Conservation (phyloP, 2,797 vertebrate genomes). For the Hemitrygon akajei region DNA sequence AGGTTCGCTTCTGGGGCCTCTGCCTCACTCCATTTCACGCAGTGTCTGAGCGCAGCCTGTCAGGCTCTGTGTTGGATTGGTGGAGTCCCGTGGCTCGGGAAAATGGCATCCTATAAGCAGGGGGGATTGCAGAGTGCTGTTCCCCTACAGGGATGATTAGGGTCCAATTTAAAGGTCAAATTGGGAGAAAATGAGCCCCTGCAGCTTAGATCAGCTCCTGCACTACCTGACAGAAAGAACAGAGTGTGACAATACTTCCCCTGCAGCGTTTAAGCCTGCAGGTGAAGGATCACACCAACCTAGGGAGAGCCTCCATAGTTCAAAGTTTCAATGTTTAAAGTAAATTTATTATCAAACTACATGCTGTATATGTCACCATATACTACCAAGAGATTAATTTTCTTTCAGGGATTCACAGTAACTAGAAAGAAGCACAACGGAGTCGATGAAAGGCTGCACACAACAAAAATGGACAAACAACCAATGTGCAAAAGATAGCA, state of each 20-base stretch:
- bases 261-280: conserved; percentile 46
- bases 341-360: no score
- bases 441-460: no score
- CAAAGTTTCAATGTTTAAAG: no score
- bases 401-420: no score
- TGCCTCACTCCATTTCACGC: conserved; percentile 54
- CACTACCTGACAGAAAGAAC: conserved; percentile 54
- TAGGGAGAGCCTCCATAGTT: not conserved
- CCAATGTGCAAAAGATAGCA: no score
- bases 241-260: conserved; percentile 48
- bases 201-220: conserved; percentile 52
- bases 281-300: conserved; percentile 41
- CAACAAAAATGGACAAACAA: no score
- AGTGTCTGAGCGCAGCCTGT: conserved; percentile 48
- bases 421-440: no score
- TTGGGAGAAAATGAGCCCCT: conserved; percentile 53
- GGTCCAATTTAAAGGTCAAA: conserved; percentile 61
- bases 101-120: conserved; percentile 52
- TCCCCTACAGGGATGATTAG: conserved; percentile 51
- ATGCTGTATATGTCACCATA: no score
- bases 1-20: conserved; percentile 50
- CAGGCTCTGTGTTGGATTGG: conserved; percentile 41
- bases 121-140: conserved; percentile 47
- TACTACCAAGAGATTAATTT: no score
- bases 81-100: conserved; percentile 46